phyloP scores from a whole-genome alignment of 1,140 invertebrate species.

The Aphis craccivora region DNA sequence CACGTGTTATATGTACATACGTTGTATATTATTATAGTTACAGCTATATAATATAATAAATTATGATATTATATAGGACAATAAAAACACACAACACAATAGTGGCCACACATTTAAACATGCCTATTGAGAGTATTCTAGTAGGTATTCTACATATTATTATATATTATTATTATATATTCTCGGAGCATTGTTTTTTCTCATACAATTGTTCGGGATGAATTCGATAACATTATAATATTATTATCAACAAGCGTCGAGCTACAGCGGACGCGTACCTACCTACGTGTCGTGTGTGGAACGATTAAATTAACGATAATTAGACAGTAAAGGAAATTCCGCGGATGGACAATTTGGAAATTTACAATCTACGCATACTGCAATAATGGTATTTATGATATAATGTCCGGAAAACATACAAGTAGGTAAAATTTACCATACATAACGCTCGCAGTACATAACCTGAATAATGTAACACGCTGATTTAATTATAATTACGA shows the following conservation, averaged over 20 bases:
- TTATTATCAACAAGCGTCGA: constrained; percentile 9
- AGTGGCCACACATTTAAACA: background rate
- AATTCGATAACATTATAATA: constrained; percentile 19
- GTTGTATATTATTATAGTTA: background rate
- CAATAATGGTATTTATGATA: background rate
- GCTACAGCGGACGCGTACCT: background rate
- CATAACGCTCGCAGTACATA: background rate
- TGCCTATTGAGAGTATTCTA: background rate
- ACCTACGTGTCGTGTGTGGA: background rate
- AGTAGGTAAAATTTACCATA: background rate
- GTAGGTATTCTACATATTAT: too few relatives aligned
- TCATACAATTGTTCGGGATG: background rate
- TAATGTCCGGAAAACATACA: background rate
- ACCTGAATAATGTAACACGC: background rate
- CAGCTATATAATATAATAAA: constrained; percentile 3
- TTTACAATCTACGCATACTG: background rate
- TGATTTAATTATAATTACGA: background rate
- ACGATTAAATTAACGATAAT: constrained; percentile 26
- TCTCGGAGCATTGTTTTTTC: background rate
- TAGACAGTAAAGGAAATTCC: background rate
- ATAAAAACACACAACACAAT: background rate
- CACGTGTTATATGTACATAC: background rate
- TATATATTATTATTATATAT: background rate
- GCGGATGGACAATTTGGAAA: constrained; percentile 26
- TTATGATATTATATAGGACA: background rate